Evolutionary conservation across 2,113 vertebrate genomes (phyloP), one percentile per base, ranked within the genome.

Genomic region (Oxyura jamaicensis): DNA sequence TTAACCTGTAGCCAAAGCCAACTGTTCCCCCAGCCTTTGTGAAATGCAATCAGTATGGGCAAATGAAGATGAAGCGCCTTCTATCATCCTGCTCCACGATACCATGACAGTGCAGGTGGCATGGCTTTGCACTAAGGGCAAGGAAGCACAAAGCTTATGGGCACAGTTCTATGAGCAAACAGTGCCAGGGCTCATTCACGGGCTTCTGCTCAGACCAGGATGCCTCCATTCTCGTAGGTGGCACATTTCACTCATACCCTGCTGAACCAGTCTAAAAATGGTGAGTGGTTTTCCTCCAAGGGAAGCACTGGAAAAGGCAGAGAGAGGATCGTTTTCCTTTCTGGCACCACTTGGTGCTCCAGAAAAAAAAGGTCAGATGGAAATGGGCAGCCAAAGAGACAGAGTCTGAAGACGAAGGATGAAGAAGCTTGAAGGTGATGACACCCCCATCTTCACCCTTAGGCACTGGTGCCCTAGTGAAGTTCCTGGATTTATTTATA

Each of bases 181-280:
- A 3, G 21, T 29, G 10, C 10, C 31, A 71, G 31, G 35, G 28
- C 13, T 78, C 20, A 26, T 36, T 28, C 2, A 1, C 0, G 0
- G 25, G 25, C 8, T 69, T 6, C 11, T 3, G 2, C 21, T 36
- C 25, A 8, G 11, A 63, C 21, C 29, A 60, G 31, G 3, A 25
- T 6, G 5, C 2, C 0, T 48, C 60, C 67, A 44, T 31, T 29
- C 26, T 55, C 0, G 0, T 12, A 48, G 60, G n/a, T 16, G 58
- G 8, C 6, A 2, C 1, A 2, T 69, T 86, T 74, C 26, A 53
- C 20, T 52, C 53, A 1, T 22, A 19, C 10, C 14, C 44, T 78
- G 26, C 31, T 71, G 46, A 39, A 42, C 8, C 6, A 26, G 19
- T 8, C 76, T 46, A 26, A 33, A 3, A 35, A 8, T 33, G 14